Conservation (phyloP, 2,888 invertebrate genomes). For the Caenorhabditis drosophilae region DNA sequence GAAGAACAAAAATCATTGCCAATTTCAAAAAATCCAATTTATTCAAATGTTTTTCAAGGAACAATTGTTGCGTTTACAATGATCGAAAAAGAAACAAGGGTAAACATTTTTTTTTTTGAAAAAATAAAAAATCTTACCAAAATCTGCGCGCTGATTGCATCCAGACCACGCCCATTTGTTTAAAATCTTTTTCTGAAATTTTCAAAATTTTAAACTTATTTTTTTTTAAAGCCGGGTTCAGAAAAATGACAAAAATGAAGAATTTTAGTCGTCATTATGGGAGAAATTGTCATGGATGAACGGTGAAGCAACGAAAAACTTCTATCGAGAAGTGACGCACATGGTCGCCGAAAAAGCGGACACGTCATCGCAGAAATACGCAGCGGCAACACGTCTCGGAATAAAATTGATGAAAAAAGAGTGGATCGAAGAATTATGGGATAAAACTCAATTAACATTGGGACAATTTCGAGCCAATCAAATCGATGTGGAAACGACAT, state of each 20-base stretch:
- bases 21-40: conserved; percentile 40
- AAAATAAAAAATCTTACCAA: background rate
- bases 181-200: no score
- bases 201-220: no score
- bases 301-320: conserved; percentile 26
- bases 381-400: conserved; percentile 13
- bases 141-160: background rate
- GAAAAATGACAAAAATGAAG: no score
- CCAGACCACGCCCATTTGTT: no score
- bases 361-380: conserved; percentile 44
- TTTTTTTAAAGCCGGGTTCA: no score
- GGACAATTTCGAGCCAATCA: conserved; percentile 10
- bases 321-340: conserved; percentile 44
- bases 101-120: conserved; percentile 3
- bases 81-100: conserved; percentile 17
- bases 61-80: conserved; percentile 42
- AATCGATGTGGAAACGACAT: conserved; percentile 7
- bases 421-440: conserved; percentile 43
- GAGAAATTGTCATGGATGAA: conserved; percentile 46
- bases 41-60: conserved; percentile 35
- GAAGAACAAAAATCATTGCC: conserved; percentile 27
- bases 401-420: conserved; percentile 18
- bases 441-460: conserved; percentile 7
- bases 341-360: conserved; percentile 45
- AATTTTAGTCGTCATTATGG: no score